Evolutionary conservation across 92 coral and sea anemone genomes (phyloP), one percentile per base, ranked within the genome.

Genomic region (Zoanthus sansibaricus): DNA sequence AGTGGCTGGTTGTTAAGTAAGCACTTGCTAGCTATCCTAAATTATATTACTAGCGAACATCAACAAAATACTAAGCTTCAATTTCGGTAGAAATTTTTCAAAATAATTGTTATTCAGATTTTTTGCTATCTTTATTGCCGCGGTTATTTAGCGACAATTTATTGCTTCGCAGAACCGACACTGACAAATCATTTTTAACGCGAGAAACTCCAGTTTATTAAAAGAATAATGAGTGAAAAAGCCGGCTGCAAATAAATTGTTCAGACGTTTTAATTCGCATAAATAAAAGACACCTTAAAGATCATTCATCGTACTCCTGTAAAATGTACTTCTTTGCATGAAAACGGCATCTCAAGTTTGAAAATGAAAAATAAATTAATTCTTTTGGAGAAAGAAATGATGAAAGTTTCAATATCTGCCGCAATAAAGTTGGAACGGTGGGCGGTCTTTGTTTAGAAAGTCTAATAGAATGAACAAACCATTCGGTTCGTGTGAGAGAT

Each of bases 401-500:
- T 91, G 90, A 91, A 88, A 90, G 91, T 91, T 93, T 97, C 96
- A 94, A 97, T 93, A 97, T 93, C 92, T 88, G 77, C 74, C 77
- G 98, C 96, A 93, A 94, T 96, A 96, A 96, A 87, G 84, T 87
- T 62, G 71, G 77, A 93, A 64, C 98, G 90, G 98, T 95, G 86
- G 99, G 99, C 98, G 99, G 99, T 97, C 99, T 95, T 86, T 97
- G 98, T 97, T 97, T 95, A 89, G 83, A 92, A 87, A 88, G 93
- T 94, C 94, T 92, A 96, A 97, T 97, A 94, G 91, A 93, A 95
- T 95, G 89, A 88, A 90, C 95, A 97, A 97, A 97, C 96, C 89
- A 77, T 85, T 87, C 94, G 96, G 96, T 93, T 83, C 85, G 87
- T 68, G 82, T 86, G 89, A 93, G 95, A 86, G 89, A 92, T 75